Percentiles rank a stretch among this genome's conserved stretches.
Evolutionary conservation across 1,140 invertebrate genomes (phyloP).

Genomic region (Trinorchestia longiramus): DNA sequence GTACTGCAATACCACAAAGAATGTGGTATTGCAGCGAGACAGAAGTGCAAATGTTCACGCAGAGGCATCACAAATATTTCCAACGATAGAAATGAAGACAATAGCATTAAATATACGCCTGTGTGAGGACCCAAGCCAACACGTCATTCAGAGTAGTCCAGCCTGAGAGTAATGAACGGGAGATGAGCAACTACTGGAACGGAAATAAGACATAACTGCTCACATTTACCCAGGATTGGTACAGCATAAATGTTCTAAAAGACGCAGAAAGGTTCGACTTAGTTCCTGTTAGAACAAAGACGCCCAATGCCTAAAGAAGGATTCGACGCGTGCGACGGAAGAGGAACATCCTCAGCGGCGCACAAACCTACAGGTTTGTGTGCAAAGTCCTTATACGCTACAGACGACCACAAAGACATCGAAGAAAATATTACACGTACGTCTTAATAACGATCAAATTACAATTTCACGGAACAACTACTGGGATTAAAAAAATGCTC

Average conservation of each 20-base stretch:
- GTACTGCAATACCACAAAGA: background rate
- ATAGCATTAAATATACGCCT: background rate
- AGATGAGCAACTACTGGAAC: background rate
- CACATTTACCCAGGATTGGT: background rate
- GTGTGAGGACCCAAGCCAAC: background rate
- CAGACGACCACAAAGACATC: background rate
- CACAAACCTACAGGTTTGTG: background rate
- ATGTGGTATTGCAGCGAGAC: too few relatives aligned
- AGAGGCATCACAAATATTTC: background rate
- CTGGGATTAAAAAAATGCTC: background rate
- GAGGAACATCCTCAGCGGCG: background rate
- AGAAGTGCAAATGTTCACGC: background rate
- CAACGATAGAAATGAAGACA: background rate
- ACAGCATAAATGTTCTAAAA: background rate
- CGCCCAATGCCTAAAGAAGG: too few relatives aligned
- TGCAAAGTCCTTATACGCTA: background rate
- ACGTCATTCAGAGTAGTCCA: background rate
- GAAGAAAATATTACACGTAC: background rate
- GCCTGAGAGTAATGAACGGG: background rate
- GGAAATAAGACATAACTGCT: background rate
- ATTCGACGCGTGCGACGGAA: background rate
- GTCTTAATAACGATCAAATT: background rate
- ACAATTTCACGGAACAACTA: background rate
- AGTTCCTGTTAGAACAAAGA: background rate
- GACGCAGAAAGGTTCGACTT: background rate